Evolutionary conservation across 1,140 invertebrate genomes (phyloP), one percentile per base, ranked within the genome.

Genomic region (Hylaeus volcanicus): DNA sequence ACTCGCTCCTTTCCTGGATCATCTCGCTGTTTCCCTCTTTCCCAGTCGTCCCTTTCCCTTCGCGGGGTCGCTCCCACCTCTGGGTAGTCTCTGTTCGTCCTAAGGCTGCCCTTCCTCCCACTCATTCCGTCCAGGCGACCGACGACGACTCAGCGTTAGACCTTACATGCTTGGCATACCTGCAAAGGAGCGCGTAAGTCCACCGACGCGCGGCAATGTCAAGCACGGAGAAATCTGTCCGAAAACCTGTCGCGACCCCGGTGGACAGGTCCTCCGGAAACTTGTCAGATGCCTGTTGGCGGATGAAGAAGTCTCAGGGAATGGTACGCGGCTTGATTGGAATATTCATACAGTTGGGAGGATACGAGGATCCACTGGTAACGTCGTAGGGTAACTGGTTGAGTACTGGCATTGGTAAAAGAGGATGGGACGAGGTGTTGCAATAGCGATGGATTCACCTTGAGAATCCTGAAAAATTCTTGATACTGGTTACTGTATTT

Each of bases 141-240:
- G 69, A 75, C 76, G 83, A 82, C 76, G 86, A 82, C 79, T 88
- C 83, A 83, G 71, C 86, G 86, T 87, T 86, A 88, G 86, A 85
- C 83, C 83, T 85, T 88, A 88, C 87, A 88, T 88, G 74, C 87
- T 76, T 86, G 77, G 86, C 87, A 86, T 86, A 86, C 86, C 86
- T 85, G 83, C 72, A 85, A 87, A 88, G 79, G 75, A 85, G 45
- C 86, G 83, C 86, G 76, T 86, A 84, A 87, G 82, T 87, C 85
- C 74, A 58, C 65, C 85, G 68, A 79, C 74, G 63, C 80, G 53
- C 77, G 72, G 51, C 65, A 55, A 84, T 69, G 79, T 56, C 45
- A 61, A 9, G 60, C 66, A 74, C 60, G 15, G 68, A 82, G 83
- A 71, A 78, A 81, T 85, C 84, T 74, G 74, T 69, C 66, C 72